phyloP scores from a whole-genome alignment of 2,113 vertebrate species.

The mouse (Mus musculus) region DNA sequence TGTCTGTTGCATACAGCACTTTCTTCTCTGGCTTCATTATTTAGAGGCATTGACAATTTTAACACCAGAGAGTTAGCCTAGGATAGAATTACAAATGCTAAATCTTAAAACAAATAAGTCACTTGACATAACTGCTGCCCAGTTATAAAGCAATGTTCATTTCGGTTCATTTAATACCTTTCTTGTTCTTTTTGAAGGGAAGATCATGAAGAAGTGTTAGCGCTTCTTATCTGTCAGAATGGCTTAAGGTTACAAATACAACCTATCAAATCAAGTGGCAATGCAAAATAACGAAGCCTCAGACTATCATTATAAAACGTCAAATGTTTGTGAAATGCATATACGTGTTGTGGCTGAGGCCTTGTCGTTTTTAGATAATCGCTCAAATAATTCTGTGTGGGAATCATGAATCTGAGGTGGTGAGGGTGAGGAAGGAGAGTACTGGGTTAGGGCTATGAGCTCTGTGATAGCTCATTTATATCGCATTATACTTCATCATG shows the following conservation, averaged over 20 bases:
- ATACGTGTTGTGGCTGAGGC: slow-evolving; percentile 41
- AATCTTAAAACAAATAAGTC: slow-evolving; percentile 43
- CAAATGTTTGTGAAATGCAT: slow-evolving; percentile 38
- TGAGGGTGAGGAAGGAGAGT: not conserved
- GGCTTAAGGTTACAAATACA: slow-evolving; percentile 34
- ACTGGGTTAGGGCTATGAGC: not conserved
- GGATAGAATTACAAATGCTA: slow-evolving; percentile 50
- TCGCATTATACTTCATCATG: not conserved
- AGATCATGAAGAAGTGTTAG: not conserved
- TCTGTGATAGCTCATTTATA: not conserved
- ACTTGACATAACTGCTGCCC: slow-evolving; percentile 9
- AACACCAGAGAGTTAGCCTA: slow-evolving; percentile 54
- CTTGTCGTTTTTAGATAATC: slow-evolving; percentile 39
- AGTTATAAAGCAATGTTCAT: not conserved
- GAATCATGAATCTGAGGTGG: not conserved
- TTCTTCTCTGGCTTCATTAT: slow-evolving; percentile 63
- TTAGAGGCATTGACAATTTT: slow-evolving; percentile 64
- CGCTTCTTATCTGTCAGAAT: slow-evolving; percentile 33
- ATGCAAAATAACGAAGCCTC: not conserved
- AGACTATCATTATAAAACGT: slow-evolving; percentile 19
- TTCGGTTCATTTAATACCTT: not conserved
- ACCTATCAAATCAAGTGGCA: slow-evolving; percentile 21
- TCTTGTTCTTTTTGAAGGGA: not conserved
- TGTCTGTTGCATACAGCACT: slow-evolving; percentile 13
- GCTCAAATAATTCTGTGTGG: not conserved